Evolutionary conservation across 2,888 invertebrate species (phyloP).

Genomic region (Luperina testacea): DNA sequence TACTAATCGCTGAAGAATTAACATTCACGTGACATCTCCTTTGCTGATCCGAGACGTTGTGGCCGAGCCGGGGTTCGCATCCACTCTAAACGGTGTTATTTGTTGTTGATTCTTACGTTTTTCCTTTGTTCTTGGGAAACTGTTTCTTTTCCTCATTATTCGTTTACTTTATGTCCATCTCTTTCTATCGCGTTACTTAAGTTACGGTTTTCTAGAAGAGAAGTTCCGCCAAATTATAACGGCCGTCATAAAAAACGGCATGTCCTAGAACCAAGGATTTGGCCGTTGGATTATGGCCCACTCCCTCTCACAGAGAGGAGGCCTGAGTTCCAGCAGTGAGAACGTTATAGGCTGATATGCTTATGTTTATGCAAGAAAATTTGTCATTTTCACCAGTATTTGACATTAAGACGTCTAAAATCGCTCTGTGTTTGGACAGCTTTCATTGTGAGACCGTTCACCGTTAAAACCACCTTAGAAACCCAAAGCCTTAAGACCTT

Average conservation of each 20-base stretch:
- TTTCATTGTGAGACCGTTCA: not conserved
- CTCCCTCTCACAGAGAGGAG: not conserved
- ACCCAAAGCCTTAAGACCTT: not conserved
- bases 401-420: not conserved
- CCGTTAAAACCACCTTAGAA: not conserved
- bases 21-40: constrained; percentile 81
- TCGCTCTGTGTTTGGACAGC: not conserved
- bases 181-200: not conserved
- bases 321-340: not conserved
- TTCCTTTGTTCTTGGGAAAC: constrained; percentile 33
- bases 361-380: not conserved
- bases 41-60: constrained; percentile 73
- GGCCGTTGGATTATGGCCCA: not conserved
- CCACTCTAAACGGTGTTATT: constrained; percentile 55
- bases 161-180: not conserved
- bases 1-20: constrained; percentile 85
- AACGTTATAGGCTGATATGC: not conserved
- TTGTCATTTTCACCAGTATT: not conserved
- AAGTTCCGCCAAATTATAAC: not conserved
- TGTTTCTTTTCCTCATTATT: not conserved
- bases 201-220: not conserved
- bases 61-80: constrained; percentile 48
- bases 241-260: not conserved
- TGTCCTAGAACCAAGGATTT: not conserved
- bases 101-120: constrained; percentile 45